phyloP scores from a whole-genome alignment of 1,140 invertebrate species.

The Macrotrachela quadricornifera region DNA sequence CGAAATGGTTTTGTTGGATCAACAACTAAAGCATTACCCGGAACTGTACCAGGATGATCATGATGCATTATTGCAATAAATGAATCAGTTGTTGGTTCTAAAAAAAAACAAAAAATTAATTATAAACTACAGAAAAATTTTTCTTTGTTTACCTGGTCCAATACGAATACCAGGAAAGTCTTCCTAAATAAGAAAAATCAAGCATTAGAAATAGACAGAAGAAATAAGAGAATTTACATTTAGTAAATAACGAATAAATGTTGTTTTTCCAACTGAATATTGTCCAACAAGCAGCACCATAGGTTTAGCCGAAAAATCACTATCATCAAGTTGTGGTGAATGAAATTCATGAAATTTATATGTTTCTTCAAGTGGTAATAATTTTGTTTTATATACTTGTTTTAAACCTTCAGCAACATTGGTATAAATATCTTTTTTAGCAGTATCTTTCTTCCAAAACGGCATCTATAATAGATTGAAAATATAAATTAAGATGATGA shows the following conservation, averaged over 20 bases:
- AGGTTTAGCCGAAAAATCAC: constrained; percentile 94
- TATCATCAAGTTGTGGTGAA: constrained; percentile 70
- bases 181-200: constrained; percentile 10
- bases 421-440: too few relatives aligned
- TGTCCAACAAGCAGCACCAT: constrained; percentile 93
- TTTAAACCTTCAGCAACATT: constrained; percentile 44
- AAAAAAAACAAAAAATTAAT: too few relatives aligned
- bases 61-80: constrained; percentile 91
- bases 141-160: constrained; percentile 16
- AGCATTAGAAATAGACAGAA: too few relatives aligned
- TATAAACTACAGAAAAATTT: too few relatives aligned
- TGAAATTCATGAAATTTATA: constrained; percentile 95
- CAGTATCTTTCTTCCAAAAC: too few relatives aligned
- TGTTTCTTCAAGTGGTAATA: constrained; percentile 67
- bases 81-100: constrained; percentile 63
- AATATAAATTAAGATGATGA: too few relatives aligned
- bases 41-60: constrained; percentile 62
- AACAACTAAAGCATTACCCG: constrained; percentile 88
- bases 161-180: constrained; percentile 32
- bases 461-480: too few relatives aligned
- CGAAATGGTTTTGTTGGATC: constrained; percentile 87
- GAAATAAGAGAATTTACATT: not conserved
- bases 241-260: constrained; percentile 57
- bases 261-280: constrained; percentile 96
- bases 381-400: constrained; percentile 66